These are phyloP conservation scores for Brachyptera putata DNA, from an alignment of 2,888 invertebrate species.

Conservation along the genomic window DNA sequence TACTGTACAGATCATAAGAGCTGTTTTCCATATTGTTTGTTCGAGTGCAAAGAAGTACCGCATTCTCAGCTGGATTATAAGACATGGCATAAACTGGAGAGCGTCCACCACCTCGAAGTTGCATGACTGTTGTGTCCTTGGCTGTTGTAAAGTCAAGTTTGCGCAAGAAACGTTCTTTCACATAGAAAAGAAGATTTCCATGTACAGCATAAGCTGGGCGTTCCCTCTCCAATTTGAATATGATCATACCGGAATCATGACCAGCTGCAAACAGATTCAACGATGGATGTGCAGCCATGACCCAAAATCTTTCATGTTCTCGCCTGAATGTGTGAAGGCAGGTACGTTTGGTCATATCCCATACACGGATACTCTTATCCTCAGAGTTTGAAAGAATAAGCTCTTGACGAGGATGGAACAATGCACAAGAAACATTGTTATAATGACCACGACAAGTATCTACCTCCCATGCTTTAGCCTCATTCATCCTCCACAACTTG, in stretches of 20 bases:
- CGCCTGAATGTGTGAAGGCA: constrained; percentile 89
- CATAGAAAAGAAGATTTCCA: constrained; percentile 90
- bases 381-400: constrained; percentile 95
- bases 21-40: constrained; percentile 80
- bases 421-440: constrained; percentile 96
- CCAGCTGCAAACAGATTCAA: constrained; percentile 99
- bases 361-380: constrained; percentile 95
- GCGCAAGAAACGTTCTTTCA: constrained; percentile 88
- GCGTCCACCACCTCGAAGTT: constrained; percentile 76
- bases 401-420: constrained; percentile 97
- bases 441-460: constrained; percentile 99
- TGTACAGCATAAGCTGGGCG: constrained; percentile 93
- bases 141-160: constrained; percentile 90
- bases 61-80: constrained; percentile 95
- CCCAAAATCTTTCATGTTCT: constrained; percentile 98
- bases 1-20: constrained; percentile 88
- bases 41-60: constrained; percentile 81
- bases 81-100: constrained; percentile 83
- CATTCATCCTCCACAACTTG: constrained; percentile 98
- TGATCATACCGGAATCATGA: constrained; percentile 96
- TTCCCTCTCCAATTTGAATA: constrained; percentile 88
- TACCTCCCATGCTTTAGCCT: constrained; percentile 97
- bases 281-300: constrained; percentile 88
- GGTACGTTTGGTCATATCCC: constrained; percentile 96
- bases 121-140: constrained; percentile 90